These are phyloP conservation scores for Drosophila guanche DNA, from an alignment of 1,140 invertebrate genomes.

Conservation along the genomic window DNA sequence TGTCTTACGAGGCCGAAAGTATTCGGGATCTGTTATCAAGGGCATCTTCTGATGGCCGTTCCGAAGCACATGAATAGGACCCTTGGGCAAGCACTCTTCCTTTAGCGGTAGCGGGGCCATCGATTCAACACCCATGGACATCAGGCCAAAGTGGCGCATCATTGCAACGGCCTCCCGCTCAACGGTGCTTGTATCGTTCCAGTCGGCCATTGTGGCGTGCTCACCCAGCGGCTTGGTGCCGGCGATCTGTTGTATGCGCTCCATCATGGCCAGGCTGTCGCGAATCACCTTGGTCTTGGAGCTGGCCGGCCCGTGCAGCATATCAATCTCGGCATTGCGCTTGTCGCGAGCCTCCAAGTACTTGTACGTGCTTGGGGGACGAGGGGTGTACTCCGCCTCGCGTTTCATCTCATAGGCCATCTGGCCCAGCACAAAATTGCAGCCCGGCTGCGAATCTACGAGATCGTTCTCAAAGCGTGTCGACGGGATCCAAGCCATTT, in stretches of 20 bases:
- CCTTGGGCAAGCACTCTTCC: conserved; percentile 4
- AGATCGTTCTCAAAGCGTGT: conserved; percentile 72
- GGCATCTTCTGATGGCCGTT: conserved; percentile 40
- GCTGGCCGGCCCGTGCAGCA: not conserved
- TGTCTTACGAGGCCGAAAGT: conserved; percentile 48
- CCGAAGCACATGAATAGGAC: conserved; percentile 14
- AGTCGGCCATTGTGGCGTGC: conserved; percentile 65
- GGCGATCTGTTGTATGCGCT: conserved; percentile 64
- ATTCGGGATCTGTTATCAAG: conserved; percentile 51
- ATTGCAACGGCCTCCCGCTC: conserved; percentile 66
- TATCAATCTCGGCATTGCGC: conserved; percentile 36
- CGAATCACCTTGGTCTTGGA: conserved; percentile 31
- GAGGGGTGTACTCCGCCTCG: conserved; percentile 28
- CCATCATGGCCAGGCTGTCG: conserved; percentile 55
- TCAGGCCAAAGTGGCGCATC: conserved; percentile 72
- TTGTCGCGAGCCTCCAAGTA: conserved; percentile 14
- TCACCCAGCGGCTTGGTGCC: conserved; percentile 66
- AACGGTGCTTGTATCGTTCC: conserved; percentile 56
- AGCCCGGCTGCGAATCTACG: conserved; percentile 53
- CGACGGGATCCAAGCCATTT: conserved; percentile 68
- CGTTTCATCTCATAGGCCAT: conserved; percentile 37
- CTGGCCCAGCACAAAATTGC: conserved; percentile 56
- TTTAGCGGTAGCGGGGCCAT: not conserved
- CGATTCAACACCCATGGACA: conserved; percentile 28
- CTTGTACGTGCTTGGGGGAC: conserved; percentile 52